Evolutionary conservation across 1,140 invertebrate species (phyloP), one percentile per base, ranked within the genome.

Genomic region (Sitodiplosis mosellana): DNA sequence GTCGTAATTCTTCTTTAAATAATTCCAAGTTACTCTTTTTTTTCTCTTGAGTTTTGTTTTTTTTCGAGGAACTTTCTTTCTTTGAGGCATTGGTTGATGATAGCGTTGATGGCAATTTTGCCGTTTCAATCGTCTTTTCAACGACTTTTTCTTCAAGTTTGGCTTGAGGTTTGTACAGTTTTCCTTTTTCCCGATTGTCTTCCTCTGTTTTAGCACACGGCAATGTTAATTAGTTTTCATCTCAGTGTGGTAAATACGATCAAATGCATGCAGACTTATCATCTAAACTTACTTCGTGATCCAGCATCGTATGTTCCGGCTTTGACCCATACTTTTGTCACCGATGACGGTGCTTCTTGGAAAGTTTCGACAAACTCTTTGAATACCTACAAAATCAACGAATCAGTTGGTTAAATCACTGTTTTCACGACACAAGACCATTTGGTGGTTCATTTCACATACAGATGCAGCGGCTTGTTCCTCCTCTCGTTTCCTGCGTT

Each of bases 351-450:
- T 7, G 78, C 75, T 51, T 95, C 87, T 75, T 94, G 87, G 70
- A 98, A 98, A 12, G 90, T 92, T 48, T 90, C 89, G 18, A 96
- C 87, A 77, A 96, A 97, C 66, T 96, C 91, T 74, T 95, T 83
- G 68, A 93, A 95, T 5, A 85, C 90, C 76, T 89, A 51, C 34
- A 66, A 62, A 50, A 47, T 48, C 38, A 20, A 49, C 12, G 42
- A 45, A 38, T 27, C 33, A 27, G 27, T 27, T 27, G n/a, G n/a
- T n/a, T n/a, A 7, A 21, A 40, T 27, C 34, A 14, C 5, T 21
- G 20, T 15, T 3, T 21, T 43, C 15, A 33, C n/a, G n/a, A n/a
- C n/a, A n/a, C n/a, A n/a, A n/a, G n/a, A n/a, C n/a, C n/a, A n/a
- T 21, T 33, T 17, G 7, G 22, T 17, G n/a, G 45, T 22, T 33